A percentile compares a stretch with the other conserved stretches of the same genome.
phyloP scores from a whole-genome alignment of 2,797 vertebrate genomes.

The Pelodytes ibericus region DNA sequence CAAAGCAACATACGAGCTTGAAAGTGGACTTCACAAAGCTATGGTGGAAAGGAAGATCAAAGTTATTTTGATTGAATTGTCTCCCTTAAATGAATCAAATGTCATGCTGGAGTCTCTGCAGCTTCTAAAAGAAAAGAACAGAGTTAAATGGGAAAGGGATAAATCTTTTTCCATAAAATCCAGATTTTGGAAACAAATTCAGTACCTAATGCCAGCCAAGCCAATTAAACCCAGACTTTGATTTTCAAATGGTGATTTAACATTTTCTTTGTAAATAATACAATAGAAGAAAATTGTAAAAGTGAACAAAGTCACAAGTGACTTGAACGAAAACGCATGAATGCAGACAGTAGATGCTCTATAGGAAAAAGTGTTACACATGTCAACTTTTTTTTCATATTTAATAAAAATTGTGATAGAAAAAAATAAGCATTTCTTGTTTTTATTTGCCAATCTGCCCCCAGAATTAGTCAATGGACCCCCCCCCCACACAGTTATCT shows the following conservation, averaged over 20 bases:
- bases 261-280: too few relatives aligned
- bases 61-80: slow-evolving; percentile 81
- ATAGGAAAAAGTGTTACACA: too few relatives aligned
- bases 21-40: slow-evolving; percentile 82
- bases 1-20: slow-evolving; percentile 72
- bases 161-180: slow-evolving; percentile 72
- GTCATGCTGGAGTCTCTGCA: slow-evolving; percentile 76
- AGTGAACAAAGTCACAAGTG: too few relatives aligned
- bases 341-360: too few relatives aligned
- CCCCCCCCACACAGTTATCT: too few relatives aligned
- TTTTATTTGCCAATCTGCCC: too few relatives aligned
- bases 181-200: slow-evolving; percentile 86
- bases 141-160: slow-evolving; percentile 79
- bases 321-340: too few relatives aligned
- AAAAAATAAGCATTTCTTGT: too few relatives aligned
- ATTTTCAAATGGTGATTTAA: not conserved
- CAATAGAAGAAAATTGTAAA: too few relatives aligned
- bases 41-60: slow-evolving; percentile 84
- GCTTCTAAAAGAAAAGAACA: slow-evolving; percentile 75
- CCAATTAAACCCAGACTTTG: slow-evolving; percentile 32
- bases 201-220: slow-evolving; percentile 81
- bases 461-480: too few relatives aligned
- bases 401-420: too few relatives aligned
- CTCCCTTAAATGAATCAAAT: slow-evolving; percentile 60
- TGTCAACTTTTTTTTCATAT: too few relatives aligned